Evolutionary conservation across 2,797 vertebrate genomes (phyloP), one percentile per base, ranked within the genome.

Genomic region (Lepidocolaptes lacrymiger): DNA sequence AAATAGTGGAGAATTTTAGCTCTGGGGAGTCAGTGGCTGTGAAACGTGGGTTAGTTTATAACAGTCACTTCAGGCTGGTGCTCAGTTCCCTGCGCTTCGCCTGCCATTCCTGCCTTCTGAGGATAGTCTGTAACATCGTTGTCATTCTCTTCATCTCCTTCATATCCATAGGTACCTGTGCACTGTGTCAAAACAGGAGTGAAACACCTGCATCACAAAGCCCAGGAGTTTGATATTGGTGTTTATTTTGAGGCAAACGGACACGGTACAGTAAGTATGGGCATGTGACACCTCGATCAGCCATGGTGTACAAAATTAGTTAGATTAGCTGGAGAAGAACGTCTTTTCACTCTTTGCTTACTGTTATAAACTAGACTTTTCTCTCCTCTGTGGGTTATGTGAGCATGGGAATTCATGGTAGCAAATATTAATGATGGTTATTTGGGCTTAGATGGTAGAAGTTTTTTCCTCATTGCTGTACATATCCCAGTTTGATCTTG

Each of bases 181-280:
- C 98, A 97, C 93, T 99, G 99, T 91, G 98, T 98, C 9, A 99
- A 99, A 97, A 99, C 99, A 8, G 99, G 99, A 92, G 99, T 99
- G 93, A 99, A 99, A 85, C 98, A 99, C 94, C 97, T 99, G 54
- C 99, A 99, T 89, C 99, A 99, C 54, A 99, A 98, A 59, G 99
- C 99, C 16, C 98, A 98, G 97, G 98, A 99, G 88, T 99, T 99
- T 97, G 99, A 99, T 77, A 95, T 99, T 14, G 99, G 99, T 8
- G 98, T 99, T 95, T 99, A 99, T 97, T 99, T 99, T 95, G 99
- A 99, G 96, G 99, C 99, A 84, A 99, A 99, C 1, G 99, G 99
- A 44, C 99, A 99, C 2, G 99, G 99, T 89, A 99, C 99, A 27
- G 99, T 99, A 97, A 99, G 99, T 98, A 93, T 14, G 5, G 66